These are phyloP conservation scores for Perizoma affinitatum DNA, from an alignment of 2,888 invertebrate species.

Conservation along the genomic window DNA sequence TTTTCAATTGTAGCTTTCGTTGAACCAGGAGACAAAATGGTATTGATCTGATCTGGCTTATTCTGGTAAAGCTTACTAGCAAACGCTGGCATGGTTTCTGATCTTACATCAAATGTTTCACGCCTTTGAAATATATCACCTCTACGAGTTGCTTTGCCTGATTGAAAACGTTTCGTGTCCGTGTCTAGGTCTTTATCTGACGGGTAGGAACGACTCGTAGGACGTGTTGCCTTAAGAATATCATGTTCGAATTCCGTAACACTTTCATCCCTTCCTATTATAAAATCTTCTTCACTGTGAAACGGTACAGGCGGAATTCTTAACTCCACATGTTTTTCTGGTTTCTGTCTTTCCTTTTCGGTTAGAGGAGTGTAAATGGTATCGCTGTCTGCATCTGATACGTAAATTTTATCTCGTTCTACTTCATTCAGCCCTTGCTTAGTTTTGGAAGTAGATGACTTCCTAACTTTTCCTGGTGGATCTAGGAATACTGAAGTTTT, in stretches of 20 bases:
- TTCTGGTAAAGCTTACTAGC: too few species aligned
- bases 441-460: conserved; percentile 1
- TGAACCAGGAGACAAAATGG: conserved; percentile 1
- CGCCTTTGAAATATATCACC: background rate
- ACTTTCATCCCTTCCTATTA: conserved; percentile 6
- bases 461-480: conserved; percentile 6
- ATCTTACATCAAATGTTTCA: conserved; percentile 1
- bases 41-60: conserved; percentile 2
- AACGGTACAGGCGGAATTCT: conserved; percentile 19
- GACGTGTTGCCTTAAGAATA: background rate
- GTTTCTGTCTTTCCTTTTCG: conserved; percentile 12
- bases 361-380: conserved; percentile 11
- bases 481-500: conserved; percentile 16
- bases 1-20: background rate
- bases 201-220: background rate
- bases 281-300: conserved; percentile 20
- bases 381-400: conserved; percentile 11
- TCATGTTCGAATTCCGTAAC: background rate
- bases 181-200: conserved; percentile 6
- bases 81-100: background rate
- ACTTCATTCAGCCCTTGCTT: conserved; percentile 1
- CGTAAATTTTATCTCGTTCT: conserved; percentile 9
- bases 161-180: background rate
- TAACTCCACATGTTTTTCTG: conserved; percentile 11
- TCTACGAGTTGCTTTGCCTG: background rate